Base-by-base conservation (phyloP, 92 coral and sea anemone genomes). In the Umimayanthus kanabou region DNA sequence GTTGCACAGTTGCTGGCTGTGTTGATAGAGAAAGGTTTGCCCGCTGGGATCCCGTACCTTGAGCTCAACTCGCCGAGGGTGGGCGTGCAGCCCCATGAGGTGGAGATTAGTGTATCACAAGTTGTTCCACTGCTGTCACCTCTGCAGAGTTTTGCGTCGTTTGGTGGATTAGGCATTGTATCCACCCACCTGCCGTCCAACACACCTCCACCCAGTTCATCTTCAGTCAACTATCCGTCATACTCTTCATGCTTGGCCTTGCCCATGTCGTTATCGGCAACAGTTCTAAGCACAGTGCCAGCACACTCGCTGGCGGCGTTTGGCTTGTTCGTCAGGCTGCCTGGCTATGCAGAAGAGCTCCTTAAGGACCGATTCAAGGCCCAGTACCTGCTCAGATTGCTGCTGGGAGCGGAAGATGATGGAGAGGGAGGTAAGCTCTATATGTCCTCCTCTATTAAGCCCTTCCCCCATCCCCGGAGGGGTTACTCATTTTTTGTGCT, bases 281-380 rank as follows among this genome's bases (percentile, higher is more conserved):
- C 99, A 18, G 99, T 95, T 20, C 86, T 95, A 58, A 94, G 93
- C 79, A 89, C 96, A 43, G 95, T 97, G 42, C 99, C 99, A 72
- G 99, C 97, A 13, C 99, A 97, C 82, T 93, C 99, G 2, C 96
- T 97, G 45, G 98, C 95, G 78, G 99, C 97, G 4, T 97, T 97
- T 91, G 96, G 97, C 22, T 84, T 97, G 93, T 97, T 97, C 74
- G 94, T 97, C 75, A 94, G 97, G 80, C 98, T 97, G 47, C 99
- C 98, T 5, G 98, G 98, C 3, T 97, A 97, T 61, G 89, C 98
- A 5, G 89, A 91, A 65, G 95, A 93, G 80, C 89, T 97, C 78
- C 90, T 97, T 45, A 92, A 93, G 79, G 95, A 95, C 91, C 91
- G 94, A 53, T 91, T 91, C 73, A 93, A 89, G 42, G 99, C 99